Evolutionary conservation across 2,888 invertebrate genomes (phyloP).

Genomic region (Polymixis flavicincta): DNA sequence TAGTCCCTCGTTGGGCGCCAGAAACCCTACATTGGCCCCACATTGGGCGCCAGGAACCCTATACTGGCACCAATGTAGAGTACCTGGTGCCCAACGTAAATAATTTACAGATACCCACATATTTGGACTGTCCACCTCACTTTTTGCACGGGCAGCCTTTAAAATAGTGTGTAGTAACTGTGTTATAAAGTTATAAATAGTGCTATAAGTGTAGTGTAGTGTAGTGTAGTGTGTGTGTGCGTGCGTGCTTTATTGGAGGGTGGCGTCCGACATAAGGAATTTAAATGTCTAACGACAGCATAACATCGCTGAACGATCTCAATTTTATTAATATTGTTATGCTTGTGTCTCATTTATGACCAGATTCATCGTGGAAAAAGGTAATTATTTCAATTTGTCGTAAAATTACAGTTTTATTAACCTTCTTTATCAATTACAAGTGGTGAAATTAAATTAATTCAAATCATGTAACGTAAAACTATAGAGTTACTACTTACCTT

Average conservation of each 20-base stretch:
- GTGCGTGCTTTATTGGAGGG: background rate
- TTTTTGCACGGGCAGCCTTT: background rate
- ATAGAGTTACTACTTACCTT: background rate
- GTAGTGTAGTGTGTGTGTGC: too few species aligned
- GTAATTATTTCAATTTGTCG: background rate
- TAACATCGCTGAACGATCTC: background rate
- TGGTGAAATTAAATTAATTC: background rate
- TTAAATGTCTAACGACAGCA: background rate
- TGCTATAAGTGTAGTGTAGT: too few species aligned
- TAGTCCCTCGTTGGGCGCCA: conserved; percentile 5
- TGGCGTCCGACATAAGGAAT: background rate
- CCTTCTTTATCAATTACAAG: background rate
- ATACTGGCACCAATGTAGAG: background rate
- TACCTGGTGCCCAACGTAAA: conserved; percentile 6
- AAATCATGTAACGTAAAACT: background rate
- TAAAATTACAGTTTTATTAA: background rate
- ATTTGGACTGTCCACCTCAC: background rate
- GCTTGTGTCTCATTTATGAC: background rate
- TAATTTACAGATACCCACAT: background rate
- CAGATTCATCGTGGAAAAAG: background rate
- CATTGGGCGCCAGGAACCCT: conserved; percentile 8
- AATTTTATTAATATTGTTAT: background rate
- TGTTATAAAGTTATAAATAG: too few species aligned
- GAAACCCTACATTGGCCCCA: background rate
- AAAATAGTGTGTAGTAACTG: background rate